phyloP scores from a whole-genome alignment of 1,140 invertebrate genomes.

The Stegodyphus dumicola region DNA sequence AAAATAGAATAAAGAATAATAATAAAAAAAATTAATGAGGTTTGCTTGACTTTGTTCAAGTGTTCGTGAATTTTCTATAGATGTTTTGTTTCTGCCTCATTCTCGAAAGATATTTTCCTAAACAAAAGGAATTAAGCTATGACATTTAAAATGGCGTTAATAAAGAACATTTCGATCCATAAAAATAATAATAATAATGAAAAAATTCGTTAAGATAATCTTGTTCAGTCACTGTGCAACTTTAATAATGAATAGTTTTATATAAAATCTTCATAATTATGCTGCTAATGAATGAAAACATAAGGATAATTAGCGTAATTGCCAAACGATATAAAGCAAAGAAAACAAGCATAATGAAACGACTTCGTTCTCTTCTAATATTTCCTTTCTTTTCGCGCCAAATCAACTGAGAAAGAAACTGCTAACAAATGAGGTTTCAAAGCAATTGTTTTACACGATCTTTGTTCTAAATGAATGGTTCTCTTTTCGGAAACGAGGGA shows the following conservation, averaged over 20 bases:
- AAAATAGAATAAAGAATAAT: not conserved
- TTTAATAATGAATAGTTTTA: conserved; percentile 15
- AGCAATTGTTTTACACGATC: conserved; percentile 54
- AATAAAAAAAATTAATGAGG: conserved; percentile 42
- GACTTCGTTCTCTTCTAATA: conserved; percentile 31
- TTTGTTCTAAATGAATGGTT: conserved; percentile 39
- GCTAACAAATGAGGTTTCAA: conserved; percentile 57
- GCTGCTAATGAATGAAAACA: conserved; percentile 52
- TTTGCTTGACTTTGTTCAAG: conserved; percentile 41
- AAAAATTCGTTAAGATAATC: conserved; percentile 3
- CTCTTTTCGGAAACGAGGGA: not conserved
- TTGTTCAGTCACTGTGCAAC: not conserved
- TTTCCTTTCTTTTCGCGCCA: conserved; percentile 41
- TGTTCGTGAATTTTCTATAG: not conserved
- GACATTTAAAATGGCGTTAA: conserved; percentile 35
- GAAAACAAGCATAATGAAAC: conserved; percentile 42
- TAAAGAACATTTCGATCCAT: not conserved
- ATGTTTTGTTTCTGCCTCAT: conserved; percentile 10
- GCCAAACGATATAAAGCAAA: conserved; percentile 37
- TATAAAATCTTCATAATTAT: conserved; percentile 52
- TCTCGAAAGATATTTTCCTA: conserved; percentile 24
- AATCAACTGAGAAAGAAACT: conserved; percentile 51
- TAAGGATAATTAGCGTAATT: conserved; percentile 57
- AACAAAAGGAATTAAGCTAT: conserved; percentile 44
- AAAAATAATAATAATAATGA: conserved; percentile 23